phyloP scores from a whole-genome alignment of 2,888 invertebrate species.

The Sinelater perroti region DNA sequence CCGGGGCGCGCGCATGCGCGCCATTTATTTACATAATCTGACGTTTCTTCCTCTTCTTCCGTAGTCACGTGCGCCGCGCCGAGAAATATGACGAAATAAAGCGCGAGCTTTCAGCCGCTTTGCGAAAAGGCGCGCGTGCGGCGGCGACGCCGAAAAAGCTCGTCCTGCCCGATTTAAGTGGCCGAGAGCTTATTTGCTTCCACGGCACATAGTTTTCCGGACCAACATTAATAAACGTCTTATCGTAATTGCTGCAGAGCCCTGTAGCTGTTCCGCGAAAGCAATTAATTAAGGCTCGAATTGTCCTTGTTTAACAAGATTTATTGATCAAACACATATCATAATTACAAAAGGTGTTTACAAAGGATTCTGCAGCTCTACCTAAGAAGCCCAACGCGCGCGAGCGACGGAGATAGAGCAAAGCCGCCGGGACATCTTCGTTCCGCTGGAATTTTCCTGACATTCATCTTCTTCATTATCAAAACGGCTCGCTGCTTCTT shows the following conservation, averaged over 20 bases:
- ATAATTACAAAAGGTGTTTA: conserved; percentile 9
- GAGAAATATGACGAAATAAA: conserved; percentile 11
- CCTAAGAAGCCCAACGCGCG: background rate
- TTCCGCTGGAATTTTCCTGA: too few relatives aligned
- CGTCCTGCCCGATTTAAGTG: too few relatives aligned
- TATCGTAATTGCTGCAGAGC: background rate
- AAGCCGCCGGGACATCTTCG: too few relatives aligned
- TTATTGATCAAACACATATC: conserved; percentile 12
- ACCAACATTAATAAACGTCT: background rate
- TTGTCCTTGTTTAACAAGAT: conserved; percentile 3
- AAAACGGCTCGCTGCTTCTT: too few relatives aligned
- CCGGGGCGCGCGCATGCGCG: conserved; percentile 38
- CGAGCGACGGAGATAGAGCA: too few relatives aligned
- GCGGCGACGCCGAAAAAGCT: too few relatives aligned
- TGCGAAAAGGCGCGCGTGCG: conserved; percentile 23
- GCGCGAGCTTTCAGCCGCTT: background rate
- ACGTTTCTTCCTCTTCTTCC: conserved; percentile 19
- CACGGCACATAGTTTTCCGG: too few relatives aligned
- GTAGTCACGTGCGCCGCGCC: conserved; percentile 17
- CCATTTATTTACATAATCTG: conserved; percentile 40
- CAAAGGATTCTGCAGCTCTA: background rate
- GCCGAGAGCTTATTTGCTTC: too few relatives aligned
- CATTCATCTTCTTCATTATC: too few relatives aligned
- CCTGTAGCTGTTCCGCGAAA: background rate
- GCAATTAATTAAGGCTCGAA: background rate